Conservation (phyloP, 2,113 vertebrate genomes). For the Morone chrysops region DNA sequence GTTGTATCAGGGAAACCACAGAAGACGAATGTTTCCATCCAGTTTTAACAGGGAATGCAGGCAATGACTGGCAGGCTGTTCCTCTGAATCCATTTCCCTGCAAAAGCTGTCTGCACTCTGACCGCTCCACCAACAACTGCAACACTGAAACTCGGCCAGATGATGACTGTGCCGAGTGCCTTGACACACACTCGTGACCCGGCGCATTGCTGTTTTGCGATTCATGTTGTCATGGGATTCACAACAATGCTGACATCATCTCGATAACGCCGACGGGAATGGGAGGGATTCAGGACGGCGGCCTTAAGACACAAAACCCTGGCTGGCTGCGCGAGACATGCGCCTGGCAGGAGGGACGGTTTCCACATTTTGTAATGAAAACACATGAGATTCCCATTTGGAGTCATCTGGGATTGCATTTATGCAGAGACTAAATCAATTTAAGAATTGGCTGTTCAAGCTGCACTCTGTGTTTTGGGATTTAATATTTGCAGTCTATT, state of each 20-base stretch:
- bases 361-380: slow-evolving; percentile 43
- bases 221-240: slow-evolving; percentile 55
- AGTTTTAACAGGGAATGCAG: slow-evolving; percentile 3
- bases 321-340: not conserved
- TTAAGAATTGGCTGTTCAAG: not conserved
- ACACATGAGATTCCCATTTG: slow-evolving; percentile 41
- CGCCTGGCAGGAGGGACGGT: not conserved
- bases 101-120: slow-evolving; percentile 13
- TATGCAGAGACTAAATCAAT: slow-evolving; percentile 15
- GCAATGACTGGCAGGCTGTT: not conserved
- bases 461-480: slow-evolving; percentile 5
- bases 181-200: slow-evolving; percentile 43
- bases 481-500: not conserved
- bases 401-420: slow-evolving; percentile 17
- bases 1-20: slow-evolving; percentile 35
- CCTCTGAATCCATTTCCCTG: not conserved
- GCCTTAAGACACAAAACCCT: slow-evolving; percentile 11
- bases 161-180: slow-evolving; percentile 6
- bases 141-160: slow-evolving; percentile 30
- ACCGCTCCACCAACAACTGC: not conserved
- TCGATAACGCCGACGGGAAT: not conserved
- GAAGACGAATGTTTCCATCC: slow-evolving; percentile 44
- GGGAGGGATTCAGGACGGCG: slow-evolving; percentile 31
- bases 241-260: slow-evolving; percentile 67
- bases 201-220: slow-evolving; percentile 29